These are phyloP conservation scores for Charina bottae DNA, from an alignment of 2,113 vertebrate species.

Conservation along the genomic window DNA sequence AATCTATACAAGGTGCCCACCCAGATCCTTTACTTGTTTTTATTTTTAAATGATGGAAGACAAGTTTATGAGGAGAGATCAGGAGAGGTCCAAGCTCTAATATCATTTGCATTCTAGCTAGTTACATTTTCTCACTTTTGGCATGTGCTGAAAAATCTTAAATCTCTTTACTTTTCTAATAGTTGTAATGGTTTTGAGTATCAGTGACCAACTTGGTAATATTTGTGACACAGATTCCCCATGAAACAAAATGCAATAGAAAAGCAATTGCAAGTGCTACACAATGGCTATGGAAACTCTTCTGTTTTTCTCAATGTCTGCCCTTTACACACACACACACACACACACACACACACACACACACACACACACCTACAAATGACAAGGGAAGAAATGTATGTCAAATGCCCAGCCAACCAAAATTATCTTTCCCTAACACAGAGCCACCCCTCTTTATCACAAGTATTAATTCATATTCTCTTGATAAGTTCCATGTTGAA, in stretches of 20 bases:
- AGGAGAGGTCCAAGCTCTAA: background rate
- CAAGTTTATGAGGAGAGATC: background rate
- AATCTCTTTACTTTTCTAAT: background rate
- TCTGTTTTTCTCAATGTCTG: background rate
- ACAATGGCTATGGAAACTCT: background rate
- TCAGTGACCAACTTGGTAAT: background rate
- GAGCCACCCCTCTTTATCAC: background rate
- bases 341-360: too few species aligned
- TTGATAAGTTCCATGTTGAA: slow-evolving; percentile 72
- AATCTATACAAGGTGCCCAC: background rate
- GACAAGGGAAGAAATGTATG: background rate
- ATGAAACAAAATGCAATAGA: background rate
- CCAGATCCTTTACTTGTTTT: background rate
- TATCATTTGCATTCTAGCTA: background rate
- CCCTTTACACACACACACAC: too few species aligned
- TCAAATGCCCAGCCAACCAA: fast-evolving
- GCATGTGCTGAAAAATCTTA: background rate
- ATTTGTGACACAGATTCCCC: background rate
- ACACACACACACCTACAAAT: too few species aligned
- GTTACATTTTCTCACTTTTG: background rate
- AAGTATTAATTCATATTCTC: slow-evolving; percentile 77
- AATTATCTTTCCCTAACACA: background rate
- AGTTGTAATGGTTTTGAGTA: background rate
- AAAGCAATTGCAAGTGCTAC: background rate
- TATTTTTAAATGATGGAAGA: background rate